These are phyloP conservation scores for Nemotelus pantherinus DNA, from an alignment of 2,888 invertebrate species.

Conservation along the genomic window DNA sequence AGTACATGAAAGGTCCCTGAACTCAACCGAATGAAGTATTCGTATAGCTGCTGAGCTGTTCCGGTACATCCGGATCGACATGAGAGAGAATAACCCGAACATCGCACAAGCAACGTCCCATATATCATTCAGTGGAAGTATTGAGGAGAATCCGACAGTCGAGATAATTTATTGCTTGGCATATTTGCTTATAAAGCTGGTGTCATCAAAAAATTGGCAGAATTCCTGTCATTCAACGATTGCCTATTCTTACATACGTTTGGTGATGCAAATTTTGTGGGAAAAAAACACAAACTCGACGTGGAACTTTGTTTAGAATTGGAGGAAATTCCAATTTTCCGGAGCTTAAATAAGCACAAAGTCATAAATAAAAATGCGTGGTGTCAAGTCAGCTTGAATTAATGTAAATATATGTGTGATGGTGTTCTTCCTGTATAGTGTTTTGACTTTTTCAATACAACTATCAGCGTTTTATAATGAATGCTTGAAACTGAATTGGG, in stretches of 20 bases:
- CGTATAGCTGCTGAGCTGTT: neutral
- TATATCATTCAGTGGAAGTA: conserved; percentile 11
- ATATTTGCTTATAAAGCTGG: conserved; percentile 8
- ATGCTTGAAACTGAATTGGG: too few relatives aligned
- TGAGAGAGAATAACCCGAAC: neutral
- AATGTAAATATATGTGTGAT: too few relatives aligned
- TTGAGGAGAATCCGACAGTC: neutral
- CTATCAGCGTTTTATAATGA: too few relatives aligned
- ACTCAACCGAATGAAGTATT: neutral
- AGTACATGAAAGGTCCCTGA: neutral
- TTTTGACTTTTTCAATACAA: too few relatives aligned
- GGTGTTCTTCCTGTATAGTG: too few relatives aligned
- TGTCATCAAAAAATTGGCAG: neutral
- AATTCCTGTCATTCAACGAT: too few relatives aligned
- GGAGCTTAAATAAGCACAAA: conserved; percentile 5
- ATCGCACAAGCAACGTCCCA: neutral
- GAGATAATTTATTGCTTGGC: conserved; percentile 9
- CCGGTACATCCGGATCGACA: neutral
- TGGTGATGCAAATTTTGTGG: too few relatives aligned
- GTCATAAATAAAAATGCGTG: neutral
- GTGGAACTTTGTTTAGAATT: too few relatives aligned
- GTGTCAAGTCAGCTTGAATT: neutral
- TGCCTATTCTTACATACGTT: too few relatives aligned
- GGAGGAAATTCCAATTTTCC: neutral
- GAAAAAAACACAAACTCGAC: neutral